Conservation (phyloP, 2,888 invertebrate species). For the Meloe dianella region DNA sequence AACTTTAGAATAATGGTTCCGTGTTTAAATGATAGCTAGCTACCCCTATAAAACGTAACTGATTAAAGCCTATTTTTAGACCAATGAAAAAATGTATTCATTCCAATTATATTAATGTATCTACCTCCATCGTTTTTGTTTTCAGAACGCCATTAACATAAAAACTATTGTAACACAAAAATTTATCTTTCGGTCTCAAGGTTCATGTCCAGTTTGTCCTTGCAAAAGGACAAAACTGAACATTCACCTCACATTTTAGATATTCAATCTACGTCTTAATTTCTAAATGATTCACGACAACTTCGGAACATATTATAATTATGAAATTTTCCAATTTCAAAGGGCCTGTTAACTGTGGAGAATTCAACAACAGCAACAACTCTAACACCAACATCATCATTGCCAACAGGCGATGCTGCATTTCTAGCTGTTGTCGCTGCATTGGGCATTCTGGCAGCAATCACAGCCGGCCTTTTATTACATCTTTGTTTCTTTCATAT, state of each 20-base stretch:
- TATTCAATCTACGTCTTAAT: neutral
- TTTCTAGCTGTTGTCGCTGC: conserved; percentile 67
- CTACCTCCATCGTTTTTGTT: neutral
- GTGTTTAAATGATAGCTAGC: neutral
- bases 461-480: conserved; percentile 76
- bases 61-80: neutral
- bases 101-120: neutral
- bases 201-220: neutral
- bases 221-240: neutral
- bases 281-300: neutral
- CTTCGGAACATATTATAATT: neutral
- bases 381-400: conserved; percentile 47
- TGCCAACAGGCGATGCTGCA: conserved; percentile 64
- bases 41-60: neutral
- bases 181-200: neutral
- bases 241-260: neutral
- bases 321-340: neutral
- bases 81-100: neutral
- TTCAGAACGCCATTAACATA: neutral
- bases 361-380: conserved; percentile 41
- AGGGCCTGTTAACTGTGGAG: conserved; percentile 24
- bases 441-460: conserved; percentile 74
- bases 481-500: conserved; percentile 89
- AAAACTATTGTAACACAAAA: neutral
- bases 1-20: neutral